A percentile compares a stretch with the other conserved stretches of the same genome.
Conservation (phyloP, 2,888 invertebrate genomes). For the Synanthedon vespiformis region DNA sequence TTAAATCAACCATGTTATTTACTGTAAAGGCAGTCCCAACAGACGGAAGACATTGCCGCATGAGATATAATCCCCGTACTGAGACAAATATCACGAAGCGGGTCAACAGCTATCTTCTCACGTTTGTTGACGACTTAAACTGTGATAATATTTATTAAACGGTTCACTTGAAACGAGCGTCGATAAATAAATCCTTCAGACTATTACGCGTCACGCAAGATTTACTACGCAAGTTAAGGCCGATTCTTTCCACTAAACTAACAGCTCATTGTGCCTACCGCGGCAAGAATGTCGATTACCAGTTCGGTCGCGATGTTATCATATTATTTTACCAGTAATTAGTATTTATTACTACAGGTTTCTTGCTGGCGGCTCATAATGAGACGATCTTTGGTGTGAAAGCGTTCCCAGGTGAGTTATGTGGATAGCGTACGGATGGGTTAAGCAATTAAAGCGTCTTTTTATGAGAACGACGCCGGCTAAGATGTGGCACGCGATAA, state of each 20-base stretch:
- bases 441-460: conserved; percentile 59
- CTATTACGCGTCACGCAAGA: conserved; percentile 63
- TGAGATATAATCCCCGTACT: conserved; percentile 61
- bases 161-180: conserved; percentile 56
- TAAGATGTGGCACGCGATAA: conserved; percentile 52
- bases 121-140: conserved; percentile 66
- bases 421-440: conserved; percentile 45
- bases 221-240: conserved; percentile 56
- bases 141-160: conserved; percentile 70
- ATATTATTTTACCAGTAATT: conserved; percentile 65
- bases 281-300: conserved; percentile 27
- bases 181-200: conserved; percentile 61
- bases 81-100: conserved; percentile 67
- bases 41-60: conserved; percentile 52
- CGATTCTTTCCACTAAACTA: conserved; percentile 32
- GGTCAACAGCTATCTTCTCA: conserved; percentile 68
- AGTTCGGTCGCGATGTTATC: conserved; percentile 58
- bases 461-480: conserved; percentile 44
- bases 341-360: conserved; percentile 62
- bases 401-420: conserved; percentile 51
- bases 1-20: conserved; percentile 46
- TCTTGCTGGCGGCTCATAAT: conserved; percentile 20
- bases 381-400: conserved; percentile 45
- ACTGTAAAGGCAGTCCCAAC: conserved; percentile 54
- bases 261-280: conserved; percentile 23